phyloP scores from a whole-genome alignment of 2,888 invertebrate genomes.

The Xestia c-nigrum region DNA sequence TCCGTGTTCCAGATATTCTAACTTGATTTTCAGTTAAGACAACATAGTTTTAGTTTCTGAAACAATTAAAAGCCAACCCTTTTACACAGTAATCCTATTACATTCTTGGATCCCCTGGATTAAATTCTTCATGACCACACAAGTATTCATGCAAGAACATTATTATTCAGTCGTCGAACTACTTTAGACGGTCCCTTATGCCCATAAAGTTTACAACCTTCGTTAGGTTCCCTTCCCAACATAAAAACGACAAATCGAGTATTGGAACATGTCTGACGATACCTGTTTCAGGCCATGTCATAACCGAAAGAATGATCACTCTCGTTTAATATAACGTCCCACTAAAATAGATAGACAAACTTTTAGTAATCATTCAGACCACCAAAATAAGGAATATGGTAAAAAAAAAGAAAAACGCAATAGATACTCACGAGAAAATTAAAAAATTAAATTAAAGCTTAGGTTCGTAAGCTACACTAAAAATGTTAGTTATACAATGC shows the following conservation, averaged over 20 bases:
- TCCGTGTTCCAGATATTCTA: not conserved
- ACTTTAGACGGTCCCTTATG: not conserved
- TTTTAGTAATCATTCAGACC: too few species aligned
- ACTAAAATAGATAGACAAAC: too few species aligned
- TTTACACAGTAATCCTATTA: not conserved
- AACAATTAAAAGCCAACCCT: not conserved
- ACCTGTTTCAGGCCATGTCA: not conserved
- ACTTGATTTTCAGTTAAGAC: not conserved
- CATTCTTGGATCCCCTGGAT: not conserved
- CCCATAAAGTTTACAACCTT: not conserved
- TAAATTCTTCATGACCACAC: not conserved
- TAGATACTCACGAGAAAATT: too few species aligned
- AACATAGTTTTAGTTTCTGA: conserved; percentile 1
- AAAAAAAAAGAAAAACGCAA: too few species aligned
- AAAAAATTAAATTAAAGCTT: too few species aligned
- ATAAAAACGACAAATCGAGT: not conserved
- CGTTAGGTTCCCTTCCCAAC: too few species aligned
- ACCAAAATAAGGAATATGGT: too few species aligned
- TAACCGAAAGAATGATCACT: not conserved
- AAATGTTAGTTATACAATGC: too few species aligned
- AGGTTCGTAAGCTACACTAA: too few species aligned
- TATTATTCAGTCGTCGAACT: not conserved
- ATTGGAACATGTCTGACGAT: not conserved
- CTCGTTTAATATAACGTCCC: not conserved
- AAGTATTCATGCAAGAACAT: conserved; percentile 1